phyloP scores from a whole-genome alignment of 2,888 invertebrate species.

The Punctoribates punctum region DNA sequence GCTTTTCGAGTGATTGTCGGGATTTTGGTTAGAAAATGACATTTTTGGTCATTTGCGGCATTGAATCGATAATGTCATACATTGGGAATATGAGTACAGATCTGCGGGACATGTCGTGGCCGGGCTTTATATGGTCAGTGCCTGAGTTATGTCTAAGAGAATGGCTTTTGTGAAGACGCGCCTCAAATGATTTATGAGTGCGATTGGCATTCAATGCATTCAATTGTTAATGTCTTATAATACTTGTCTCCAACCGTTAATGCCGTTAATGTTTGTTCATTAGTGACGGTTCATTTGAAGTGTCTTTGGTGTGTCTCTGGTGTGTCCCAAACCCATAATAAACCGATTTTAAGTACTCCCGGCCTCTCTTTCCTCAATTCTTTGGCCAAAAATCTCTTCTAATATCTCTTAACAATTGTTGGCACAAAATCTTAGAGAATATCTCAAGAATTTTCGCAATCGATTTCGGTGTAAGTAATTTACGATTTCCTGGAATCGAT shows the following conservation, averaged over 20 bases:
- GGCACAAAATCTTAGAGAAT: background rate
- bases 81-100: background rate
- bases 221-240: constrained; percentile 27
- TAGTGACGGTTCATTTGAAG: constrained; percentile 36
- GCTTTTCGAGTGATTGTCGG: background rate
- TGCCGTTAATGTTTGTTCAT: constrained; percentile 37
- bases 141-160: background rate
- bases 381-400: background rate
- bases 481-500: constrained; percentile 10
- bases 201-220: constrained; percentile 20
- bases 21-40: constrained; percentile 2
- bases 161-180: background rate
- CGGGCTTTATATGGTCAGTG: background rate
- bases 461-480: constrained; percentile 9
- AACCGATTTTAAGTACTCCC: constrained; percentile 27
- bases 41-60: constrained; percentile 12
- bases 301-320: background rate
- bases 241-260: constrained; percentile 6
- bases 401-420: background rate
- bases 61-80: background rate
- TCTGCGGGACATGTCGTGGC: background rate
- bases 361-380: background rate
- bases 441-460: constrained; percentile 12
- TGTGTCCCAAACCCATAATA: constrained; percentile 27
- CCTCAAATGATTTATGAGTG: constrained; percentile 29